Evolutionary conservation across 2,888 invertebrate genomes (phyloP).

Genomic region (Poecilus cupreus): DNA sequence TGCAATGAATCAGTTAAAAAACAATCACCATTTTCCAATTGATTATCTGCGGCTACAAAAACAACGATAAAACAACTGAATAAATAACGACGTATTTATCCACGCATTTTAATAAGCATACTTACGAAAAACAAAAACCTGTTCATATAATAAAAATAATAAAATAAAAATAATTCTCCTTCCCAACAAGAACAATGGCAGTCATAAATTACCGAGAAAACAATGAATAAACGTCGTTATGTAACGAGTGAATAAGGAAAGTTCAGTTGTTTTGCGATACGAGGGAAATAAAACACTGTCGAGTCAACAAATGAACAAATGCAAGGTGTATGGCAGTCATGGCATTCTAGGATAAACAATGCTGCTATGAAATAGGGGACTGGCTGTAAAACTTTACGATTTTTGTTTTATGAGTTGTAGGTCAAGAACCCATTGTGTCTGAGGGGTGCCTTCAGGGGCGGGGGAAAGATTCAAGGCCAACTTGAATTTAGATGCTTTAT

Average conservation of each 20-base stretch:
- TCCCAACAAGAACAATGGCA: conserved; percentile 19
- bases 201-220: conserved; percentile 6
- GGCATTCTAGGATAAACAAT: conserved; percentile 18
- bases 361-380: background rate
- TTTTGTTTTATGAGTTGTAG: background rate
- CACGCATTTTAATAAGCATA: conserved; percentile 16
- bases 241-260: conserved; percentile 21
- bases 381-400: conserved; percentile 9
- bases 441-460: background rate
- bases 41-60: background rate
- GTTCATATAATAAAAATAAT: conserved; percentile 19
- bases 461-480: background rate
- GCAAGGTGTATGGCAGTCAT: conserved; percentile 10
- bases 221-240: conserved; percentile 23
- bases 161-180: conserved; percentile 33
- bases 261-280: background rate
- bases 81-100: conserved; percentile 19
- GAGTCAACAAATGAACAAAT: conserved; percentile 2
- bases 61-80: conserved; percentile 25
- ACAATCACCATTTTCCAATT: no score
- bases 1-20: no score
- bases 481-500: no score
- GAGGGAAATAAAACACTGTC: background rate
- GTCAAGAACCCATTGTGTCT: conserved; percentile 1
- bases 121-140: conserved; percentile 12